Conservation (phyloP, 92 coral and sea anemone genomes). For the Montipora capitata region DNA sequence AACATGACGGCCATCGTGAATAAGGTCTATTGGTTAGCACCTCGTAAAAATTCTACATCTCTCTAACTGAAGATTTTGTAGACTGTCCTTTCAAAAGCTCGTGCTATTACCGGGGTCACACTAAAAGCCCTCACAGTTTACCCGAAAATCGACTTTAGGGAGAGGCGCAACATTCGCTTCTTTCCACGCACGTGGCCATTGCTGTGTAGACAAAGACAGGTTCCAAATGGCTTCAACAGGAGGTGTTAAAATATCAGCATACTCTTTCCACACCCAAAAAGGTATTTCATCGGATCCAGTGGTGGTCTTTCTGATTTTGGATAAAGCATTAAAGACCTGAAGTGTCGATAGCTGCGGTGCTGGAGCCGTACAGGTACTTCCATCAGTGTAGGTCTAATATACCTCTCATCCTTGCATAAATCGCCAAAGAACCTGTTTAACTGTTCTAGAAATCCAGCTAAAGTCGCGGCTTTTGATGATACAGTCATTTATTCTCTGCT, state of each 20-base stretch:
- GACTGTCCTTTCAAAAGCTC: constrained; percentile 37
- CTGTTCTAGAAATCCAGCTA: too few relatives aligned
- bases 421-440: too few relatives aligned
- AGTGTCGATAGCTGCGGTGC: too few relatives aligned
- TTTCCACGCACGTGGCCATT: constrained; percentile 63
- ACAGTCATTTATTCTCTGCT: too few relatives aligned
- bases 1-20: too few relatives aligned
- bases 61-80: too few relatives aligned
- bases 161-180: constrained; percentile 62
- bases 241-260: constrained; percentile 6
- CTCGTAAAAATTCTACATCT: too few relatives aligned
- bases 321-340: background rate
- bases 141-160: constrained; percentile 62
- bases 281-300: background rate
- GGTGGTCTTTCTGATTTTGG: background rate
- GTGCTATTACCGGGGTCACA: constrained; percentile 62
- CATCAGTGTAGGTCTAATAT: too few relatives aligned
- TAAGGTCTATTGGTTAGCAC: too few relatives aligned
- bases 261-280: constrained; percentile 14
- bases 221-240: constrained; percentile 45
- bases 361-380: too few relatives aligned
- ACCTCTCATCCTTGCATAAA: too few relatives aligned
- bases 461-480: too few relatives aligned
- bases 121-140: constrained; percentile 18
- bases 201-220: constrained; percentile 35